A percentile compares a stretch with the other conserved stretches of the same genome.
phyloP scores from a whole-genome alignment of 2,888 invertebrate genomes.

The Cetonia aurata region DNA sequence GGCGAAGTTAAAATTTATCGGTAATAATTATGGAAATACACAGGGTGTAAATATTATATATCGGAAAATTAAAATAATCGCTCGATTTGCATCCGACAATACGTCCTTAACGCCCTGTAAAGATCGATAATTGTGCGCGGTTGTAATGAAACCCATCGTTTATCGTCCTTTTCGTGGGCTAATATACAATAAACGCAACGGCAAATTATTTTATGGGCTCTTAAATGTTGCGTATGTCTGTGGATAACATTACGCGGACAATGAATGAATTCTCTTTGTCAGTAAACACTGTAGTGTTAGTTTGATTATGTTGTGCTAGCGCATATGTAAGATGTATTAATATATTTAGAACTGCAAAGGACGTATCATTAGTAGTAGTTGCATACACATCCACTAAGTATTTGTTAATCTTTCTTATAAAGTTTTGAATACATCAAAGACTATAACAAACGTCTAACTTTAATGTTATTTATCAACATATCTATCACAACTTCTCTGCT shows the following conservation, averaged over 20 bases:
- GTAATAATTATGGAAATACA: conserved; percentile 29
- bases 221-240: conserved; percentile 9
- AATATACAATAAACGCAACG: conserved; percentile 18
- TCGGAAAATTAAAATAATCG: conserved; percentile 35
- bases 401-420: too few relatives aligned
- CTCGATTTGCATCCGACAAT: conserved; percentile 35
- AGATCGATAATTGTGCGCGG: conserved; percentile 19
- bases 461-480: too few relatives aligned
- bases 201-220: conserved; percentile 24
- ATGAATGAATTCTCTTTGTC: not conserved
- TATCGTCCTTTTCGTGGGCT: conserved; percentile 25
- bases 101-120: conserved; percentile 23
- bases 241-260: not conserved
- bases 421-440: too few relatives aligned
- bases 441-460: too few relatives aligned
- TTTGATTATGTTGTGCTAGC: not conserved
- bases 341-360: not conserved
- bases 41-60: conserved; percentile 34
- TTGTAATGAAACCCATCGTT: conserved; percentile 29
- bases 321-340: not conserved
- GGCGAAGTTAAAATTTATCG: conserved; percentile 27
- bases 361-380: not conserved
- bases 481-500: too few relatives aligned
- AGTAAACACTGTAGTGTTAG: not conserved
- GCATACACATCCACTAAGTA: not conserved